These are phyloP conservation scores for Coranthus polyacanthus DNA, from an alignment of 2,797 vertebrate genomes.

Conservation along the genomic window DNA sequence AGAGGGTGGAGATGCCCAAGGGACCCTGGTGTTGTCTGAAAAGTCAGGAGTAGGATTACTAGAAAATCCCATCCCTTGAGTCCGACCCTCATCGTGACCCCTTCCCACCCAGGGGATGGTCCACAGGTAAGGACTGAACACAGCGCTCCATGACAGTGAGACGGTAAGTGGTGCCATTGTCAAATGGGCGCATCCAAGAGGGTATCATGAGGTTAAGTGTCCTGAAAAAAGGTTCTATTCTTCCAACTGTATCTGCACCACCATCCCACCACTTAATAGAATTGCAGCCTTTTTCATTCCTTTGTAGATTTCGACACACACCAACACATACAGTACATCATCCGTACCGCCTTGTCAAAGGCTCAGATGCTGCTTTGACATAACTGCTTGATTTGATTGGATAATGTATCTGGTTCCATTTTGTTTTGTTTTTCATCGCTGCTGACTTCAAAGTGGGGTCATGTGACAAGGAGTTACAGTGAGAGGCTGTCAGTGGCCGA, in stretches of 20 bases:
- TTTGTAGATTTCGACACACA: not conserved
- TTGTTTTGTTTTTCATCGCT: conserved; percentile 60
- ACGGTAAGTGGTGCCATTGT: conserved; percentile 80
- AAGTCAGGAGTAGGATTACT: conserved; percentile 72
- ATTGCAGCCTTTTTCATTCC: conserved; percentile 2
- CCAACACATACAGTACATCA: not conserved
- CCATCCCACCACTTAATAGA: conserved; percentile 45
- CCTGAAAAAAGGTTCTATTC: conserved; percentile 81
- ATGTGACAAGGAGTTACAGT: conserved; percentile 64
- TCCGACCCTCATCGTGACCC: conserved; percentile 54
- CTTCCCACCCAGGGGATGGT: conserved; percentile 61
- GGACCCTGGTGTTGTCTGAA: conserved; percentile 66
- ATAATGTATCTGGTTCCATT: conserved; percentile 40
- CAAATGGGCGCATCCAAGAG: conserved; percentile 68
- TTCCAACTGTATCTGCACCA: conserved; percentile 70
- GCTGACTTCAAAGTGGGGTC: conserved; percentile 74
- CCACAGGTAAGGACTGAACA: conserved; percentile 83
- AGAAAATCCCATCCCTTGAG: conserved; percentile 72
- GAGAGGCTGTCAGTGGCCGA: conserved; percentile 66
- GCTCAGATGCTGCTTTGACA: conserved; percentile 48
- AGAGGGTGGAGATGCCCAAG: conserved; percentile 74
- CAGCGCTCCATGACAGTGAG: conserved; percentile 69
- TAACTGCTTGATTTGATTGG: conserved; percentile 54
- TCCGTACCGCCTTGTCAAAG: not conserved
- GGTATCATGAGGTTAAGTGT: conserved; percentile 86